These are phyloP conservation scores for Epinephelus lanceolatus DNA, from an alignment of 2,113 vertebrate species.

Conservation along the genomic window DNA sequence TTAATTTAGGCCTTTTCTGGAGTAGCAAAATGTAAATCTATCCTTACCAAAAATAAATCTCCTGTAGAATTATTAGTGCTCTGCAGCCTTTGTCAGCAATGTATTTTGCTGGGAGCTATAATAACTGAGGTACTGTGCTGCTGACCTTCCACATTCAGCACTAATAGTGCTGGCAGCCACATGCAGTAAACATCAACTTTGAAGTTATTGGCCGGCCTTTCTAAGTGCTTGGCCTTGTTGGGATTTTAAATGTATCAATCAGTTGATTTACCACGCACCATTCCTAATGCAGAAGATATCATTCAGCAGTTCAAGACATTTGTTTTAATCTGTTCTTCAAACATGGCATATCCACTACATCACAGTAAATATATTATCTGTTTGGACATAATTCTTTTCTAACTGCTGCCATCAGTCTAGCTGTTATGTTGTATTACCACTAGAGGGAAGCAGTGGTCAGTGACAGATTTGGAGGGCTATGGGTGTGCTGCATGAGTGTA, in stretches of 20 bases:
- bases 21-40: background rate
- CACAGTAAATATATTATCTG: background rate
- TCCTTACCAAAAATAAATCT: background rate
- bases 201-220: conserved; percentile 5
- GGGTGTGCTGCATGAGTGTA: background rate
- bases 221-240: background rate
- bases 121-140: conserved; percentile 5
- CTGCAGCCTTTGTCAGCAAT: background rate
- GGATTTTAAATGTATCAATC: background rate
- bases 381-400: background rate
- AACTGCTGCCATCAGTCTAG: background rate
- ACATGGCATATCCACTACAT: background rate
- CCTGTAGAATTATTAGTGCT: background rate
- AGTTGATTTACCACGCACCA: background rate
- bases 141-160: conserved; percentile 32
- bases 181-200: conserved; percentile 21
- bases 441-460: conserved; percentile 57
- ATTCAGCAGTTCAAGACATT: background rate
- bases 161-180: conserved; percentile 37
- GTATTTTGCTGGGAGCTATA: conserved; percentile 16
- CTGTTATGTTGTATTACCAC: conserved; percentile 31
- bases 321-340: conserved; percentile 5
- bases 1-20: background rate
- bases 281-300: background rate
- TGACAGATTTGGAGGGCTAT: background rate